Base-by-base conservation (phyloP, 2,888 invertebrate genomes). In the Artemia sinica region DNA sequence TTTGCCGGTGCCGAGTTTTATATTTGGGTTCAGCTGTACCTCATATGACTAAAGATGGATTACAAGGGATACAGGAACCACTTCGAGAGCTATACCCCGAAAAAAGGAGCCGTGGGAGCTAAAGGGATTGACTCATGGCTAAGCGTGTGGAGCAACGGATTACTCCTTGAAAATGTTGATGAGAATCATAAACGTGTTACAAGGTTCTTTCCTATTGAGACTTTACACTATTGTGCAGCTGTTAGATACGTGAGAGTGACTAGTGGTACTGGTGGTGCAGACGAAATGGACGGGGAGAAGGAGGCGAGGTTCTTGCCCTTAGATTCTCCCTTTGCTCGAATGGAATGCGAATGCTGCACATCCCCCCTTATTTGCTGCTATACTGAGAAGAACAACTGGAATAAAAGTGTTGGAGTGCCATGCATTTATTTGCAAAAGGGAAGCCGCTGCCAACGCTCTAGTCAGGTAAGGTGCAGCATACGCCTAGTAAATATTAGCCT, bases 351-450 rank as follows among this genome's bases (percentile, higher is more conserved):
- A 92, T 73, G 87, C 91, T 69, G 86, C 89, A 73, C 96, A 98
- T 78, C 96, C 96, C 70, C 95, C 97, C 49, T 83, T 98, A 72
- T 93, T 98, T 79, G 95, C 96, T 65, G 95, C 95, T 74, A 96
- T 98, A 72, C 81, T 98, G 74, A 84, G 97, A 67, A 84, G 97
- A 73, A 96, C 95, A 66, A 89, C 90, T 67, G 97, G 97, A 69
- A 95, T 97, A 74, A 96, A 96, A 80, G 95, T 95, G 70, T 83
- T 98, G 72, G 98, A 98, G 81, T 97, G 97, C 81, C 97, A 98
- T 81, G 94, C 95, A 72, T 97, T 98, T 80, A 92, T 98, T 76
- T 94, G 95, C 80, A 91, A 94, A 74, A 86, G 93, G 70, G 92
- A 94, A 78, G 89, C 92, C 77, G 96, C 97, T 66, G 97, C 97